phyloP scores from a whole-genome alignment of 2,797 vertebrate genomes.

The Tamandua tetradactyla region DNA sequence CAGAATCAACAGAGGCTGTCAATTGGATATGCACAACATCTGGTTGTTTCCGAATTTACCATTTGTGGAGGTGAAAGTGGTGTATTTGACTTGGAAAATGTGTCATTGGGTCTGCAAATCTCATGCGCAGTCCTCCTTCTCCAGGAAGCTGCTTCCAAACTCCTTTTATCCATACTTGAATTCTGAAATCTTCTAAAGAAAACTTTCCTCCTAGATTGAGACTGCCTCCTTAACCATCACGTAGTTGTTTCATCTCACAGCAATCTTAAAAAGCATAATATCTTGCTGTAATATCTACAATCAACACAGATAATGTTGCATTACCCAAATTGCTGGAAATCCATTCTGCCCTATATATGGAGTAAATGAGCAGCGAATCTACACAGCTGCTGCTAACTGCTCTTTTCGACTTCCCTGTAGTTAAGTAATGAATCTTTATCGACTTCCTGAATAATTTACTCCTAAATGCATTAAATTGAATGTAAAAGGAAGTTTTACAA shows the following conservation, averaged over 20 bases:
- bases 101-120: slow-evolving; percentile 7
- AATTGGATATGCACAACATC: slow-evolving; percentile 58
- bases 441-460: slow-evolving; percentile 78
- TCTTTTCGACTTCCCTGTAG: slow-evolving; percentile 65
- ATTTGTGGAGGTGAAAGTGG: slow-evolving; percentile 50
- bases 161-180: not conserved
- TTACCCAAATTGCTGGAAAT: slow-evolving; percentile 71
- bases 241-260: slow-evolving; percentile 60
- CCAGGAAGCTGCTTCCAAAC: slow-evolving; percentile 34
- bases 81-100: slow-evolving; percentile 53
- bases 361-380: slow-evolving; percentile 61
- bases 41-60: slow-evolving; percentile 67
- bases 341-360: slow-evolving; percentile 54
- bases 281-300: slow-evolving; percentile 69
- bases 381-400: slow-evolving; percentile 71
- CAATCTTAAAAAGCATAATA: slow-evolving; percentile 57
- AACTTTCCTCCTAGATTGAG: slow-evolving; percentile 38
- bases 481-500: slow-evolving; percentile 71
- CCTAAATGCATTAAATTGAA: slow-evolving; percentile 69
- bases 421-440: slow-evolving; percentile 76
- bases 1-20: slow-evolving; percentile 54
- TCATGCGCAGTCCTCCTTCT: not conserved
- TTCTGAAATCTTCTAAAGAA: slow-evolving; percentile 32
- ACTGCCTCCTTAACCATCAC: not conserved
- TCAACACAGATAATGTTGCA: slow-evolving; percentile 72